Base-by-base conservation (phyloP, 2,797 vertebrate species). In the Gouania willdenowi region DNA sequence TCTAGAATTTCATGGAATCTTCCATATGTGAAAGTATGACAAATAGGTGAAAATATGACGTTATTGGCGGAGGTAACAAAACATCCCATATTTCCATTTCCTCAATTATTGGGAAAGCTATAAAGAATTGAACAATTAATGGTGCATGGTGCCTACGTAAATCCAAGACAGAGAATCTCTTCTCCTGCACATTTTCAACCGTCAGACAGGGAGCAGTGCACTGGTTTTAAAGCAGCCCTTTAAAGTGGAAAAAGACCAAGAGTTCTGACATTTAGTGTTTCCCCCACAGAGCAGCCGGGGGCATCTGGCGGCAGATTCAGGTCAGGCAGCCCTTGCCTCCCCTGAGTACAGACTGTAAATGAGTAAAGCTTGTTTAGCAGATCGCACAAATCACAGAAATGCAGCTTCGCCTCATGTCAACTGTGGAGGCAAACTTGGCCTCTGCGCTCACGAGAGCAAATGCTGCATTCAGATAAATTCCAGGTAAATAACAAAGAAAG, bases 321-420 rank as follows among this genome's bases (percentile, higher is more conserved):
- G 59, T 54, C 63, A 57, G 51, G 39, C 15, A 22, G 30, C 32
- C 30, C 11, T 9, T 31, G 34, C 48, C 51, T 61, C 51, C 42
- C 10, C 17, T 34, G 15, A 6, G 30, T 11, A 2, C n/a, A 49
- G 18, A 3, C 40, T 28, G 43, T 21, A 53, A 56, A 45, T 30
- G 39, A 52, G 29, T 22, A 4, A 22, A n/a, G 28, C 15, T 41
- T 26, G 33, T 41, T 52, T 26, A 28, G 41, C 29, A n/a, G n/a
- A n/a, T n/a, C n/a, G n/a, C n/a, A 20, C 29, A 39, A 23, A 27
- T 55, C 26, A 11, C 41, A 7, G 26, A 19, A 2, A 27, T 28
- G 15, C 38, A 17, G 21, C 39, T 44, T 29, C 26, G 26, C 39
- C 34, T 44, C n/a, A n/a, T n/a, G n/a, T n/a, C n/a, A n/a, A n/a